Evolutionary conservation across 30 jellyfish, hydroid and myxozoan species (phyloP), one percentile per base, ranked within the genome.

Genomic region (Cassiopea xamachana): DNA sequence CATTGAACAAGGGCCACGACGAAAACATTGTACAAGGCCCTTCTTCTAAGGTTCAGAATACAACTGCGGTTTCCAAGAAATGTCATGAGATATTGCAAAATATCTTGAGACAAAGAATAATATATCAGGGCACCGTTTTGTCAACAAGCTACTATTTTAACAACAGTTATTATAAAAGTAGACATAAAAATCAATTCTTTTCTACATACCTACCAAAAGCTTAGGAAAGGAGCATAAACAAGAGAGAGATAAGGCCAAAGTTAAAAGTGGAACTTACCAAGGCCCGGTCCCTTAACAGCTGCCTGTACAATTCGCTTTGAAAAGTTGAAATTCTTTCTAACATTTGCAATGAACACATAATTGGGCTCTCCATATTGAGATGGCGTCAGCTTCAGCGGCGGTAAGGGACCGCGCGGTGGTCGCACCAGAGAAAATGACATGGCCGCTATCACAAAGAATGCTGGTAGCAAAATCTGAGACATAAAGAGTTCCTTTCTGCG

Each of bases 381-480:
- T 13, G 99, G 97, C 1, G 98, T 58, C 68, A 96, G 55, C 82
- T 91, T 89, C 67, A 96, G 79, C 9, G 98, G 67, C 14, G 99
- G 99, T 68, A 85, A 61, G 44, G 77, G 92, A 39, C 77, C 85
- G 47, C 94, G 77, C 5, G 99, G 97, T 9, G 99, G 99, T 51
- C 98, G 96, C 48, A 96, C 80, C 17, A 96, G 64, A 10, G 99
- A 91, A 18, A 96, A 97, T 18, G 87, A 81, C 99, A 96, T 96
- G 1, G 99, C 96, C 18, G 91, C 98, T n/a, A 85, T 90, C 15
- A 96, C 97, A 60, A 96, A 96, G 43, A 96, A 68, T 2, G 97
- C 99, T 43, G 99, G 99, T 27, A 96, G 88, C 17, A 96, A 75
- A 46, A 96, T 92, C 85, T 96, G 99, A 1, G 99, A 96, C 58